Evolutionary conservation across 2,113 vertebrate genomes (phyloP), one percentile per base, ranked within the genome.

Genomic region (Elaphurus davidianus): DNA sequence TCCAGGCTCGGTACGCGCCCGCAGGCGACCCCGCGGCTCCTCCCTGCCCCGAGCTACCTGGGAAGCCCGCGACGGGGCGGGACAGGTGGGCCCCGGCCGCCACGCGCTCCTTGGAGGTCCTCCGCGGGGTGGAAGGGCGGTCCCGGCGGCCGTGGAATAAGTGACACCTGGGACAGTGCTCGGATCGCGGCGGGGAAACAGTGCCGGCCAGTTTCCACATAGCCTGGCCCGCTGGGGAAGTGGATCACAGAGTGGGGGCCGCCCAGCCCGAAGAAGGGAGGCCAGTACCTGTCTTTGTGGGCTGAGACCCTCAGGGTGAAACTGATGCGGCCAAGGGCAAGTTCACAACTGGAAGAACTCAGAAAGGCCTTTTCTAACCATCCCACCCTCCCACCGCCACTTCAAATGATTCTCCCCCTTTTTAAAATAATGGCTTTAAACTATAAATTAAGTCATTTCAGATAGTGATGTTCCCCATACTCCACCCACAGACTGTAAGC

Each of bases 31-130:
- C n/a, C 36, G 64, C 9, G 67, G 89, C 93, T 94, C 93, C 93
- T 97, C 94, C 88, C 91, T 33, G 71, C 93, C 93, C 64, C 4
- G 59, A 92, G 87, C 90, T 91, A 96, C 97, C 97, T 96, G 97
- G 94, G 97, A 86, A 52, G 50, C 84, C 36, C 59, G 10, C 14
- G 36, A 87, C 60, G 93, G 81, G 81, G 54, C 62, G 33, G 19
- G 79, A 28, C 81, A 95, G 97, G 94, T 89, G 97, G 67, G 91
- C 57, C 91, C 93, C 36, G 28, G 89, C 36, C 9, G 50, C 13
- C 1, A 27, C 28, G 45, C 21, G 87, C 76, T 76, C 47, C 17
- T n/a, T 85, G 5, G 19, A 43, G 59, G 14, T 60, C 14, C 81
- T 74, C 62, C 2, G 6, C 28, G 2, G 12, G 12, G 59, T 27